Base-by-base conservation (phyloP, 1,140 invertebrate species). In the Ostrea denselamellosa region DNA sequence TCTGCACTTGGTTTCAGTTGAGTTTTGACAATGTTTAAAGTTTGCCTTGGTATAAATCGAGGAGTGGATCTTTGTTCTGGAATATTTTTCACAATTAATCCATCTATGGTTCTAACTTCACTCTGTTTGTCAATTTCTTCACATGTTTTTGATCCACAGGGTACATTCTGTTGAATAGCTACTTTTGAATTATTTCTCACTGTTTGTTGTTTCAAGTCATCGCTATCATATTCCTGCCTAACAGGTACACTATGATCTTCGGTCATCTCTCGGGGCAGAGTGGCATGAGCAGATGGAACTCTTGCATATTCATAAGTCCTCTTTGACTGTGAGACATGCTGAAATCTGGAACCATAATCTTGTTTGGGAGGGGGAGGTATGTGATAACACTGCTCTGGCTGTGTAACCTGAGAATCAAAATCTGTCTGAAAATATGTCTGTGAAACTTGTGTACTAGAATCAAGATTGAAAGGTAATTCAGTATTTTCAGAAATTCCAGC, bases 41-140 rank as follows among this genome's bases (percentile, higher is more conserved):
- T 89, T 83, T 94, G 93, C 54, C 93, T 86, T n/a, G 93, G 93
- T 25, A 94, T 88, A 91, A 94, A 94, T 71, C 86, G 90, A n/a
- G 92, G 91, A 25, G 88, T 82, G 17, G 90, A 22, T 9, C 85
- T 87, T 19, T 62, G 71, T 54, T 91, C 90, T 58, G 89, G 91
- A 71, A 90, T 92, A 44, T 91, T 81, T 87, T 89, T 91, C 4
- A 93, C 89, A 19, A 93, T 83, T 52, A 93, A 19, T 62, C 81
- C 62, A 53, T 87, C 85, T 19, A 62, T 71, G 28, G 58, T 86
- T n/a, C 58, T 83, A 17, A 71, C 82, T 53, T 65, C 53, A 14
- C 62, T 84, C 9, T 56, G 85, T 54, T 88, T 54, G n/a, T 86
- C 65, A 25, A 68, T 53, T 71, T 90, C 83, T 71, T 51, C 62